Evolutionary conservation across 1,140 invertebrate species (phyloP).

Genomic region (Hylaeus anthracinus): DNA sequence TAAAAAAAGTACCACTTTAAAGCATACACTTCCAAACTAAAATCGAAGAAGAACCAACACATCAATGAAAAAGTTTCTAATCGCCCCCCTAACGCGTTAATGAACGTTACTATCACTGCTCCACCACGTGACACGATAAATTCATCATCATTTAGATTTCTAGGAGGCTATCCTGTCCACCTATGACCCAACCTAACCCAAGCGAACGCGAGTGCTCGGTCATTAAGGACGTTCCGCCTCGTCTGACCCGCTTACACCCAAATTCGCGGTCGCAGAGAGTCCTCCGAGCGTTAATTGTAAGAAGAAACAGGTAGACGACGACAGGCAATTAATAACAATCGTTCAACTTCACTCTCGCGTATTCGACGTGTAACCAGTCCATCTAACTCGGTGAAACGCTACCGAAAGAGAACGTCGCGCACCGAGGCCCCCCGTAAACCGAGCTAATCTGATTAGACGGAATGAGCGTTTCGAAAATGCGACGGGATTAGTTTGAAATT

Average conservation of each 20-base stretch:
- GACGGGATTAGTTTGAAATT: constrained; percentile 29
- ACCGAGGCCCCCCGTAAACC: neutral
- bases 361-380: neutral
- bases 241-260: neutral
- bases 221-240: constrained; percentile 29
- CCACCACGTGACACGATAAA: too few relatives aligned
- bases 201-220: neutral
- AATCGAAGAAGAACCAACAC: too few relatives aligned
- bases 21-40: too few relatives aligned
- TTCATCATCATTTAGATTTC: too few relatives aligned
- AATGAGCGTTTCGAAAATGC: constrained; percentile 36
- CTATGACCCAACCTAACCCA: neutral
- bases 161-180: too few relatives aligned
- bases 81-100: too few relatives aligned
- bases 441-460: constrained; percentile 34
- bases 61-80: too few relatives aligned
- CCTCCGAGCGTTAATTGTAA: neutral
- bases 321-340: constrained; percentile 33
- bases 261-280: neutral
- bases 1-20: too few relatives aligned
- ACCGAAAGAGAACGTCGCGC: neutral
- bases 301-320: constrained; percentile 13
- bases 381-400: neutral
- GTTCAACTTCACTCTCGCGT: constrained; percentile 6
- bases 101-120: too few relatives aligned